phyloP scores from a whole-genome alignment of 1,140 invertebrate genomes.

The Dufourea novaeangliae region DNA sequence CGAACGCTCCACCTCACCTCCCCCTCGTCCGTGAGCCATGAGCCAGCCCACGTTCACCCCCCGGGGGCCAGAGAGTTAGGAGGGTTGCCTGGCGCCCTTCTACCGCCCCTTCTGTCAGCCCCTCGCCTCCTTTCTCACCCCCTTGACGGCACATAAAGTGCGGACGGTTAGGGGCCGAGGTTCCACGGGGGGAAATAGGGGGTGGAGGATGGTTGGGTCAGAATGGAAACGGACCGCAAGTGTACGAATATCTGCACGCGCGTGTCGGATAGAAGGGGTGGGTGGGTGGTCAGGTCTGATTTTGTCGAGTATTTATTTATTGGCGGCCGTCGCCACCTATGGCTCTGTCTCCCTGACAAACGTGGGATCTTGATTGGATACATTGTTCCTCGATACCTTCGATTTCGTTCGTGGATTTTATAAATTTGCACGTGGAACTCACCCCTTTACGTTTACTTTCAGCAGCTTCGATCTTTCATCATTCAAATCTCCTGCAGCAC shows the following conservation, averaged over 20 bases:
- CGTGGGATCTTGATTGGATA: too few relatives aligned
- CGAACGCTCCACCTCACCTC: slow-evolving; percentile 29
- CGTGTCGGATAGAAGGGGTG: background rate
- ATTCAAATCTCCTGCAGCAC: too few relatives aligned
- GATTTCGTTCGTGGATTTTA: too few relatives aligned
- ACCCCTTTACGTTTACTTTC: too few relatives aligned
- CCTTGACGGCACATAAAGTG: slow-evolving; percentile 71
- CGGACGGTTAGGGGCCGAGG: slow-evolving; percentile 69
- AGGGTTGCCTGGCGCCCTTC: slow-evolving; percentile 75
- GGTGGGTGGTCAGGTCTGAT: background rate
- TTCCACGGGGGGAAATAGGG: slow-evolving; percentile 54
- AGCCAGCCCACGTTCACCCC: slow-evolving; percentile 67
- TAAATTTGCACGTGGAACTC: too few relatives aligned
- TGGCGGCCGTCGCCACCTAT: too few relatives aligned
- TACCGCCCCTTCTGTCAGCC: slow-evolving; percentile 55
- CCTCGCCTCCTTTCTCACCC: slow-evolving; percentile 61
- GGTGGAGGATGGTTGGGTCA: slow-evolving; percentile 50
- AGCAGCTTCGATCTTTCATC: too few relatives aligned
- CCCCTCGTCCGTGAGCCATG: slow-evolving; percentile 52
- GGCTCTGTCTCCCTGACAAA: background rate
- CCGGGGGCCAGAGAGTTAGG: slow-evolving; percentile 74
- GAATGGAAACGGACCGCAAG: slow-evolving; percentile 67
- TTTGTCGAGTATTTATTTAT: slow-evolving; percentile 37
- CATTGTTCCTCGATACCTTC: too few relatives aligned
- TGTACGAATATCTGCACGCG: slow-evolving; percentile 54